Evolutionary conservation across 2,113 vertebrate genomes (phyloP), one percentile per base, ranked within the genome.

Genomic region (Dromas ardeola): DNA sequence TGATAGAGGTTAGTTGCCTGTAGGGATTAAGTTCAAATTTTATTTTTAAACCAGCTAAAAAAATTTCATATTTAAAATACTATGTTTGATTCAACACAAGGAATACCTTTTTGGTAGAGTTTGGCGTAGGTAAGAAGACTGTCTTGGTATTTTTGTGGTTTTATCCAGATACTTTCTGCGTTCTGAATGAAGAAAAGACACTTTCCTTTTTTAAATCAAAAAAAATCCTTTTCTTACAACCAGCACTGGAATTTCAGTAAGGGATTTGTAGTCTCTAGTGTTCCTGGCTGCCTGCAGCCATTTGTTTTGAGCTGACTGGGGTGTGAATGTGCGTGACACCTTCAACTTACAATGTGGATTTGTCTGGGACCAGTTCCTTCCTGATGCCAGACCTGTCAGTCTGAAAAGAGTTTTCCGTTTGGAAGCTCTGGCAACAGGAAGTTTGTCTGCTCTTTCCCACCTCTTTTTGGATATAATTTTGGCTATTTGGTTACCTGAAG

Each of bases 1-100:
- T 69, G 66, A 61, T 72, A 91, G 72, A 62, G 52, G 92, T 94
- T 94, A 77, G 77, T 81, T 81, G 81, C 58, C 69, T 34, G 5
- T 34, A 58, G 53, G 11, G 55, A 85, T 96, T 92, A 93, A 67
- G 53, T 52, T 88, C 26, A 27, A 36, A 76, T 69, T 87, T 78
- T 83, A 55, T 65, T 84, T 92, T 49, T 53, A 81, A 93, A 71
- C 12, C 65, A 91, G 45, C 34, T 86, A 52, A 94, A 88, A 2
- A 5, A 84, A 86, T 47, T 69, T 80, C 50, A 9, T 78, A 6
- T 63, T 81, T 83, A 53, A 84, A 87, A 62, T 9, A 38, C 6
- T 43, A 1, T 3, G 1, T 88, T 72, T 67, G 58, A 67, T 80
- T 67, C 80, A 59, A 61, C 25, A 34, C 29, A 70, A 30, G 27